These are phyloP conservation scores for Centropristis striata DNA, from an alignment of 2,113 vertebrate genomes.

Conservation along the genomic window DNA sequence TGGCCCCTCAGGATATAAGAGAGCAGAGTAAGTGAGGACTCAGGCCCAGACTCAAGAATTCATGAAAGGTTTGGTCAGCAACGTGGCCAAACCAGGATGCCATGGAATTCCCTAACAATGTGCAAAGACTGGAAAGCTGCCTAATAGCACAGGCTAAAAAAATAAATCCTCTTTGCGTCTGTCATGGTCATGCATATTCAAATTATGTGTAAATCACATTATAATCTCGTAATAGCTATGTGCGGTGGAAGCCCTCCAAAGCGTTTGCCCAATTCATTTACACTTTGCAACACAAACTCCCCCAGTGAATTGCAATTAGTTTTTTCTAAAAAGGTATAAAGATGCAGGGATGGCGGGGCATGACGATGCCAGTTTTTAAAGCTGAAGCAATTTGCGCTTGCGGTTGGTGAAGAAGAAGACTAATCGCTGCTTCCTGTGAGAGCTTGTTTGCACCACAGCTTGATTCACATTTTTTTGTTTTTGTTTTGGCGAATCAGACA, in stretches of 20 bases:
- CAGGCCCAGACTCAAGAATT: background rate
- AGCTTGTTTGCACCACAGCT: conserved; percentile 53
- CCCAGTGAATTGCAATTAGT: background rate
- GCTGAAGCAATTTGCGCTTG: conserved; percentile 15
- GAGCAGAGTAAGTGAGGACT: background rate
- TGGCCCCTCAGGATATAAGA: background rate
- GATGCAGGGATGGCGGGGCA: background rate
- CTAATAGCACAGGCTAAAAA: conserved; percentile 13
- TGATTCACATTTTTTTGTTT: conserved; percentile 34
- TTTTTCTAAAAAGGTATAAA: background rate
- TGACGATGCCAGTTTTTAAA: conserved; percentile 19
- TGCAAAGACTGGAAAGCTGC: conserved; percentile 43
- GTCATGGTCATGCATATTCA: conserved; percentile 36
- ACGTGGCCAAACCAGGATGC: background rate
- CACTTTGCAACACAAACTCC: conserved; percentile 19
- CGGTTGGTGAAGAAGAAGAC: conserved; percentile 31
- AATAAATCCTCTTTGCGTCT: conserved; percentile 27
- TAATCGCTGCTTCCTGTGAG: conserved; percentile 33
- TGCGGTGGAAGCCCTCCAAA: conserved; percentile 24
- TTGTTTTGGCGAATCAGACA: conserved; percentile 23
- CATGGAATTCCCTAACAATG: conserved; percentile 13
- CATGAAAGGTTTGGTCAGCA: conserved; percentile 13
- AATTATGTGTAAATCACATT: conserved; percentile 48
- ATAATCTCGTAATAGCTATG: conserved; percentile 33
- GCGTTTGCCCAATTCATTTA: conserved; percentile 28